These are phyloP conservation scores for Anneissia japonica DNA, from an alignment of 35 echinoderm and acorn worm genomes.

Conservation along the genomic window DNA sequence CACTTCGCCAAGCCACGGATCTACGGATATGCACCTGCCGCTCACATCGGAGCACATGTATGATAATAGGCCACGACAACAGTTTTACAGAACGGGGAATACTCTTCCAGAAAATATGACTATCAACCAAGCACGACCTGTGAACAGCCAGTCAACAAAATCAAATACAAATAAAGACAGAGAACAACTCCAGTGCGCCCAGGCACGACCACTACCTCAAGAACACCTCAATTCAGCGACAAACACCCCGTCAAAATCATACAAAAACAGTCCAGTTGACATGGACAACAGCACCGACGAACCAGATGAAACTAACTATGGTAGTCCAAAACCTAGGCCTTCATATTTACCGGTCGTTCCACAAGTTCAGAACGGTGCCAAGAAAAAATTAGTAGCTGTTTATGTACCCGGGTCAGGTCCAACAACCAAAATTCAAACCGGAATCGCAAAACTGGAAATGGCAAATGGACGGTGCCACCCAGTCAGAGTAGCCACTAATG, in stretches of 20 bases:
- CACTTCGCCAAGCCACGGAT: slow-evolving; percentile 60
- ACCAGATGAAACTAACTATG: background rate
- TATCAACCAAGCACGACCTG: background rate
- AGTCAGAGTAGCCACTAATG: slow-evolving; percentile 55
- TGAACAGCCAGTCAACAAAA: background rate
- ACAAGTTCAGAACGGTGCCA: slow-evolving; percentile 48
- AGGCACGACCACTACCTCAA: background rate
- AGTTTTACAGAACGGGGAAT: background rate
- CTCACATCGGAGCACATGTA: slow-evolving; percentile 79
- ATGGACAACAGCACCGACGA: background rate
- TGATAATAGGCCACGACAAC: slow-evolving; percentile 8
- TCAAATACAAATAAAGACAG: background rate
- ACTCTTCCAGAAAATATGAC: background rate
- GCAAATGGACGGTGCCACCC: slow-evolving; percentile 60
- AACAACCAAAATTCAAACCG: slow-evolving; percentile 78
- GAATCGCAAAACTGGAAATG: slow-evolving; percentile 85
- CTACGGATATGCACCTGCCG: slow-evolving; percentile 53
- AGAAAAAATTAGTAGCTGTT: slow-evolving; percentile 88
- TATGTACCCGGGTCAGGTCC: slow-evolving; percentile 86
- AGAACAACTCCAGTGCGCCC: background rate
- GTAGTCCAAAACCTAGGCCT: slow-evolving; percentile 34
- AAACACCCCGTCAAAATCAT: background rate
- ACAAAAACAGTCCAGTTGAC: background rate
- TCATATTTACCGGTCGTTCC: slow-evolving; percentile 63
- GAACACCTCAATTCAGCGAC: background rate